Conservation (phyloP, 2,888 invertebrate genomes). For the Torymus texanus region DNA sequence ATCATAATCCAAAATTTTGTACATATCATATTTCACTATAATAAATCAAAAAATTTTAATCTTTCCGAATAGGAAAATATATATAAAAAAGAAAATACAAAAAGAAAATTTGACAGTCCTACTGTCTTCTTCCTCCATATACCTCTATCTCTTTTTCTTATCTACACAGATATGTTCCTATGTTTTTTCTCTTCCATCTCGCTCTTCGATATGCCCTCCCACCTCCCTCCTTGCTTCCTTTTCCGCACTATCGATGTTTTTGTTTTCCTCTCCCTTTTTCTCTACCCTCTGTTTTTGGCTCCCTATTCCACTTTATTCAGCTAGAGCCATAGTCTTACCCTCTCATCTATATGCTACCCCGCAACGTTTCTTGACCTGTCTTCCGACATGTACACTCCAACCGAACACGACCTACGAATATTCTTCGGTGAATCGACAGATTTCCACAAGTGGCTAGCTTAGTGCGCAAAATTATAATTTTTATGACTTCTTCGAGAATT, state of each 20-base stretch:
- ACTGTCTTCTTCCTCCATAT: background rate
- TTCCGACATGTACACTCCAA: background rate
- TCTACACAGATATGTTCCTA: background rate
- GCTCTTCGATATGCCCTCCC: background rate
- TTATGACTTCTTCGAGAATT: no score
- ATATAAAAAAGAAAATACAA: no score
- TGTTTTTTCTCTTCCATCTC: constrained; percentile 11
- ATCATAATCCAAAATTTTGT: no score
- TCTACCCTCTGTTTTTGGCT: constrained; percentile 3
- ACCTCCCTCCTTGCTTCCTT: no score
- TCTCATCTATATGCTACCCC: background rate
- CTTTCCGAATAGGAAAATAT: no score
- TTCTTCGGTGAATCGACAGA: constrained; percentile 3
- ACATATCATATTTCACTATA: no score
- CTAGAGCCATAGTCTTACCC: background rate
- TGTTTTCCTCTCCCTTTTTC: no score
- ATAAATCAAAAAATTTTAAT: no score
- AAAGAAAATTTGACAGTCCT: background rate
- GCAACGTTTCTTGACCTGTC: background rate
- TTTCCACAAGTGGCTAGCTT: background rate
- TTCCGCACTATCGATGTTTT: no score
- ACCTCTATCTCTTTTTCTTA: background rate
- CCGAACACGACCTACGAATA: constrained; percentile 1
- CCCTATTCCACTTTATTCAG: background rate
- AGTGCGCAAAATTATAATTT: no score